Conservation (phyloP, 2,113 vertebrate genomes). For the Microcebus murinus region DNA sequence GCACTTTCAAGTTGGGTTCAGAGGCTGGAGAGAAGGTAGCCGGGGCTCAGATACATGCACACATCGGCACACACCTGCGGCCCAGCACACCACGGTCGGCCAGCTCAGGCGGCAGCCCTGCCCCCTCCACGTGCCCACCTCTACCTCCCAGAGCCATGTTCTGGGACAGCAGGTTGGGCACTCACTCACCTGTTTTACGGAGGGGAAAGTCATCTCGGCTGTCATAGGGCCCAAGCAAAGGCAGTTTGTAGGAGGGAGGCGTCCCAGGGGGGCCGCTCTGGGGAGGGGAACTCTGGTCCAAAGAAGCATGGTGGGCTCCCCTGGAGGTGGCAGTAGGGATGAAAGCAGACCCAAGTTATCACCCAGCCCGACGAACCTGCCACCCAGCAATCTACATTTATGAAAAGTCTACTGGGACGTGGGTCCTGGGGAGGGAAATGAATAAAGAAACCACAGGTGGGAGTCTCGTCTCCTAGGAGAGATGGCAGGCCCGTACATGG, state of each 20-base stretch:
- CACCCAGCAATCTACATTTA: not conserved
- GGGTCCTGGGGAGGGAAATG: not conserved
- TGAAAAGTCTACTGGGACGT: not conserved
- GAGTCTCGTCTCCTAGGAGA: not conserved
- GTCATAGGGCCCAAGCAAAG: conserved; percentile 93
- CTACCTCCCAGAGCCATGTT: not conserved
- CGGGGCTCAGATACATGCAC: not conserved
- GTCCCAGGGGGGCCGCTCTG: conserved; percentile 90
- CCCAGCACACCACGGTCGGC: not conserved
- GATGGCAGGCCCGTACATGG: not conserved
- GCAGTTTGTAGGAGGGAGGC: conserved; percentile 91
- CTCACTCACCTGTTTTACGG: conserved; percentile 93
- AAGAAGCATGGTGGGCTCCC: conserved; percentile 94
- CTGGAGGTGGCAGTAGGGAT: conserved; percentile 71
- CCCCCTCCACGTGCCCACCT: not conserved
- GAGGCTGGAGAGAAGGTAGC: conserved; percentile 86
- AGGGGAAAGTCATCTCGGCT: conserved; percentile 96
- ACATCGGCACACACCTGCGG: not conserved
- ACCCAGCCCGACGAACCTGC: not conserved
- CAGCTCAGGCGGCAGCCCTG: not conserved
- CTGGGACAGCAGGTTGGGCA: not conserved
- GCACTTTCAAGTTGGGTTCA: conserved; percentile 97
- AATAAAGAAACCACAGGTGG: not conserved
- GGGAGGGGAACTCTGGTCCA: conserved; percentile 96
- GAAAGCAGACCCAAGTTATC: not conserved